Conservation (phyloP, 2,888 invertebrate genomes). For the Calephelis perditalis region DNA sequence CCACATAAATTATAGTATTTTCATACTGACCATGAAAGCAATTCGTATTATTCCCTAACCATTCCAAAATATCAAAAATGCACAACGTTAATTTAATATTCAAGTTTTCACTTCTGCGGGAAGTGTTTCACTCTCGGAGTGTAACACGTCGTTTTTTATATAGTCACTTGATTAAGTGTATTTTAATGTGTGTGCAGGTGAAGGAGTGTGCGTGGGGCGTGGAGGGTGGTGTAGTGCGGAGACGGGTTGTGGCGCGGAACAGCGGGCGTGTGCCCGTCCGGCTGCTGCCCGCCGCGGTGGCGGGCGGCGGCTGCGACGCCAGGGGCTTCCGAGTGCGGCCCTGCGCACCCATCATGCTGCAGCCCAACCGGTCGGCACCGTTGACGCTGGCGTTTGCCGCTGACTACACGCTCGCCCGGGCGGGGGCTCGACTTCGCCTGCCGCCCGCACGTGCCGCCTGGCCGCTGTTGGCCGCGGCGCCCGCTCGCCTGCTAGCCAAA, state of each 20-base stretch:
- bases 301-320: conserved; percentile 48
- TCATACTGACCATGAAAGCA: no score
- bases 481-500: conserved; percentile 41
- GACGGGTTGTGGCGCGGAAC: conserved; percentile 90
- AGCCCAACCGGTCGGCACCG: conserved; percentile 52
- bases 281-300: conserved; percentile 68
- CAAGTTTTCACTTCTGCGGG: no score
- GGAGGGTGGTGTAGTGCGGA: conserved; percentile 58
- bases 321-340: conserved; percentile 57
- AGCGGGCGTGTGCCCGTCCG: conserved; percentile 93
- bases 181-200: conserved; percentile 14
- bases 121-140: no score
- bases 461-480: conserved; percentile 39
- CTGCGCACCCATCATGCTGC: conserved; percentile 50
- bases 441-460: conserved; percentile 35
- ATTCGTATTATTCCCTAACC: no score
- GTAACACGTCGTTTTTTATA: neutral
- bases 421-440: conserved; percentile 39
- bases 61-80: no score
- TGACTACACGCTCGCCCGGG: conserved; percentile 54
- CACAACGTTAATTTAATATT: no score
- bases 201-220: conserved; percentile 73
- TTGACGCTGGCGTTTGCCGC: conserved; percentile 46
- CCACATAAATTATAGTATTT: no score
- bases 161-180: neutral